Evolutionary conservation across 1,140 invertebrate genomes (phyloP).

Genomic region (roundworm (Caenorhabditis elegans)): WBcel235 BX284603.4:4655001-4655500

Average conservation of each 20-base stretch:
- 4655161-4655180: background rate
- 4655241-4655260: too few species aligned
- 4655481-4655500: too few species aligned
- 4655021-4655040: background rate
- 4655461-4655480: background rate
- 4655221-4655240: too few species aligned
- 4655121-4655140: background rate
- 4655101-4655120: background rate
- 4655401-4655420: background rate
- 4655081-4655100: background rate
- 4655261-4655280: too few species aligned
- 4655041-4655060: background rate
- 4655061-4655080: background rate
- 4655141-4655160: background rate
- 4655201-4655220: too few species aligned
- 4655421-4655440: conserved; percentile 4
- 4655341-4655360: background rate
- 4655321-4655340: too few species aligned
- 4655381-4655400: background rate
- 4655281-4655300: too few species aligned
- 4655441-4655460: too few species aligned
- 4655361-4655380: too few species aligned
- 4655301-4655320: too few species aligned
- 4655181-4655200: background rate
- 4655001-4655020: background rate